These are phyloP conservation scores for Pseudochromis fuscus DNA, from an alignment of 2,797 vertebrate species.

Conservation along the genomic window DNA sequence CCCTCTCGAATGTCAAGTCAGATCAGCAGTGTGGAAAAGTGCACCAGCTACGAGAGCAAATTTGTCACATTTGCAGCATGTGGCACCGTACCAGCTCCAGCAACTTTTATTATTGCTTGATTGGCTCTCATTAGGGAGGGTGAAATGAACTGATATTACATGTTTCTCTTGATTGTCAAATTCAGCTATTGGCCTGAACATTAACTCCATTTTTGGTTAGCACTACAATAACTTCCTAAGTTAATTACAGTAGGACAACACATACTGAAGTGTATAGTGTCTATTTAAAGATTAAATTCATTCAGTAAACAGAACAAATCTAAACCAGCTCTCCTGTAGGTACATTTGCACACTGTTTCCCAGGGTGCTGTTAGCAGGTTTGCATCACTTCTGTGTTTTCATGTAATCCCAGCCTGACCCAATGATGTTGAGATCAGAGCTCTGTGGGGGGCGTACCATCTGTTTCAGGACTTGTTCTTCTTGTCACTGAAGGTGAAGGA, in stretches of 20 bases:
- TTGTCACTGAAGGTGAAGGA: conserved; percentile 4
- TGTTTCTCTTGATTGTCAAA: conserved; percentile 65
- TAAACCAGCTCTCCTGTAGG: not conserved
- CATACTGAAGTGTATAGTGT: conserved; percentile 2
- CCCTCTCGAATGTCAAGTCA: conserved; percentile 79
- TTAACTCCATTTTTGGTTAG: conserved; percentile 45
- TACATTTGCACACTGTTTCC: conserved; percentile 10
- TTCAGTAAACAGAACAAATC: not conserved
- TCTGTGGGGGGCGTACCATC: not conserved
- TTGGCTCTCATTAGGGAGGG: conserved; percentile 61
- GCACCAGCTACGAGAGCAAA: conserved; percentile 66
- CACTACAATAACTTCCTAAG: conserved; percentile 31
- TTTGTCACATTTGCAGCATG: conserved; percentile 72
- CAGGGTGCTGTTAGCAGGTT: not conserved
- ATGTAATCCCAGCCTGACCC: conserved; percentile 20
- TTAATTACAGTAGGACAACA: too few relatives aligned
- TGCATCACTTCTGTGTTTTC: not conserved
- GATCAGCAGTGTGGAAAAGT: conserved; percentile 73
- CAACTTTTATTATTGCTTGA: conserved; percentile 62
- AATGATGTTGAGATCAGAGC: conserved; percentile 12
- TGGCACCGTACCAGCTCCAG: conserved; percentile 60
- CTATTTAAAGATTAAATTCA: not conserved
- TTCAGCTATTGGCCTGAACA: conserved; percentile 44
- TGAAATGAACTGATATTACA: conserved; percentile 56
- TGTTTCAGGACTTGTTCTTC: conserved; percentile 10